A percentile compares a stretch with the other conserved stretches of the same genome.
Evolutionary conservation across 1,140 invertebrate genomes (phyloP).

Genomic region (Phymorhynchus buccinoides): DNA sequence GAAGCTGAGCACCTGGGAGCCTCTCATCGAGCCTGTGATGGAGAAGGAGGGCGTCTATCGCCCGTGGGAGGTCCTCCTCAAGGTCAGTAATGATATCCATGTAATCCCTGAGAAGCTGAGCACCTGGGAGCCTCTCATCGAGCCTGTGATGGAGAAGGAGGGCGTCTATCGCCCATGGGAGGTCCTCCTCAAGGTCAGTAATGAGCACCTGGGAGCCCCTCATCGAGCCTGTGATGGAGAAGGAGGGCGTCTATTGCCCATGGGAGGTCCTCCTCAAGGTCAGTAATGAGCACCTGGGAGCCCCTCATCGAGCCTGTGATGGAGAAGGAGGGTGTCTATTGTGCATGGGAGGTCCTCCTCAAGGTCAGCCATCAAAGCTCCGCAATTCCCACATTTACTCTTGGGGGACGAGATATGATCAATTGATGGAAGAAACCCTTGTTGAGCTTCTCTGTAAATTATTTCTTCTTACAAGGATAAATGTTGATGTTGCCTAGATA

Average conservation of each 20-base stretch:
- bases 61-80: constrained; percentile 83
- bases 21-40: constrained; percentile 83
- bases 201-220: no score
- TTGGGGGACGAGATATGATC: no score
- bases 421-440: no score
- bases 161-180: constrained; percentile 83
- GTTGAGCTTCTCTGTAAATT: no score
- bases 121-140: constrained; percentile 86
- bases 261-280: no score
- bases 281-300: constrained; percentile 85
- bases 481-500: no score
- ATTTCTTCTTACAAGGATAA: no score
- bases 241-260: no score
- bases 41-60: constrained; percentile 80
- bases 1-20: constrained; percentile 83
- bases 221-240: no score
- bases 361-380: constrained; percentile 78
- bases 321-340: constrained; percentile 80
- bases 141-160: constrained; percentile 81
- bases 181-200: constrained; percentile 79
- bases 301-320: constrained; percentile 84
- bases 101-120: constrained; percentile 80
- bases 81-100: constrained; percentile 76
- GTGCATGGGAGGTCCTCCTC: constrained; percentile 83
- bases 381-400: no score